Conservation (phyloP, 2,113 vertebrate genomes). For the Malurus melanocephalus region DNA sequence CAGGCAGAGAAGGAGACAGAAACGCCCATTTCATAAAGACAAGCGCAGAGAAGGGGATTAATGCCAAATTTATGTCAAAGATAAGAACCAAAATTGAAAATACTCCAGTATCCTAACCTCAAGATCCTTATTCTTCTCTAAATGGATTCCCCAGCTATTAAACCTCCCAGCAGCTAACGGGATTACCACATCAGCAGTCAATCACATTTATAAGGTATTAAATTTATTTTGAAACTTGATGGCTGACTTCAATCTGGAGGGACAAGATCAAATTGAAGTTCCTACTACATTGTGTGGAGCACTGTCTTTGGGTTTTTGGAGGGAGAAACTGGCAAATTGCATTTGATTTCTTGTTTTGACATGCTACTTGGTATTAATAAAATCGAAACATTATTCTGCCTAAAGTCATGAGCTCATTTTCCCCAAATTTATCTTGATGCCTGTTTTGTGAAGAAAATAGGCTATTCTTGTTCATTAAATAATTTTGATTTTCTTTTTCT, state of each 20-base stretch:
- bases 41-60: background rate
- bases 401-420: constrained; percentile 22
- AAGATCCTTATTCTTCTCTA: constrained; percentile 12
- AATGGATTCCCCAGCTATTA: constrained; percentile 31
- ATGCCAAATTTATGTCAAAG: background rate
- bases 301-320: constrained; percentile 1
- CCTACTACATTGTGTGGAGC: background rate
- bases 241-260: constrained; percentile 12
- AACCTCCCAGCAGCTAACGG: background rate
- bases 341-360: constrained; percentile 51
- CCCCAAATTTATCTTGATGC: background rate
- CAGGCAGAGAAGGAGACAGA: background rate
- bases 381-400: background rate
- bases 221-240: constrained; percentile 34
- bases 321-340: constrained; percentile 18
- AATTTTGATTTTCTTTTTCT: background rate
- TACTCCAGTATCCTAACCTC: background rate
- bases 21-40: background rate
- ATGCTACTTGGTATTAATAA: constrained; percentile 30
- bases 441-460: background rate
- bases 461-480: background rate
- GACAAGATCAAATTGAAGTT: constrained; percentile 38
- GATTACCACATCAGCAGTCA: constrained; percentile 38
- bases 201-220: constrained; percentile 44
- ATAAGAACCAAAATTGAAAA: background rate